phyloP scores from a whole-genome alignment of 2,888 invertebrate species.

The Archaeoteleia sp. region DNA sequence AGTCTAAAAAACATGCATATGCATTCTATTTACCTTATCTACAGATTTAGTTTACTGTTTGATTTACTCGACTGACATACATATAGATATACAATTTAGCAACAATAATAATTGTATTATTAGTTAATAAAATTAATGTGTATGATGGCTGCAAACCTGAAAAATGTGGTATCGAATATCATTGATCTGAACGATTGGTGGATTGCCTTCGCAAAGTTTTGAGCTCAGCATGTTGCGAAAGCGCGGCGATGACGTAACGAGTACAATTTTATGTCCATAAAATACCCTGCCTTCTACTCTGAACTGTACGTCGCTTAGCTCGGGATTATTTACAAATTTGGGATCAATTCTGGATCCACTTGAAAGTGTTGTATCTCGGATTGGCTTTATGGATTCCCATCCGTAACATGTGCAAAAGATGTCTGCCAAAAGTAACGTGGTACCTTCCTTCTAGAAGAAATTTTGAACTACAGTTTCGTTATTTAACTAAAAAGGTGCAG shows the following conservation, averaged over 20 bases:
- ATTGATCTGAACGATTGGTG: conserved; percentile 93
- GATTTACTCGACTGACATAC: no score
- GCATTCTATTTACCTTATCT: no score
- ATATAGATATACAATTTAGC: no score
- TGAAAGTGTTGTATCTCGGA: conserved; percentile 81
- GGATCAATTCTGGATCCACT: conserved; percentile 90
- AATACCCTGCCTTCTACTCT: conserved; percentile 92
- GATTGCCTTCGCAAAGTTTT: conserved; percentile 82
- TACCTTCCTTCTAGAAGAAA: conserved; percentile 87
- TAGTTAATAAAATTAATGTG: no score
- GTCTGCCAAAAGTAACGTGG: conserved; percentile 89
- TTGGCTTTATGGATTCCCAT: conserved; percentile 87
- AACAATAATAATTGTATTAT: no score
- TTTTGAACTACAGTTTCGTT: no score
- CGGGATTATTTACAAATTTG: conserved; percentile 95
- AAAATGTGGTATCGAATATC: conserved; percentile 95
- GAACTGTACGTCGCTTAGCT: conserved; percentile 93
- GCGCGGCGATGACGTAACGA: conserved; percentile 91
- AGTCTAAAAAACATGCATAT: no score
- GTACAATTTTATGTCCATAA: conserved; percentile 94
- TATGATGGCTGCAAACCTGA: no score
- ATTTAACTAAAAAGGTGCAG: no score
- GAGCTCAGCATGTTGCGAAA: conserved; percentile 90
- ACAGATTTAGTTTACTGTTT: no score
- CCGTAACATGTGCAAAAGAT: conserved; percentile 93